Conservation (phyloP, 2,888 invertebrate genomes). For the Hyposoter didymator region DNA sequence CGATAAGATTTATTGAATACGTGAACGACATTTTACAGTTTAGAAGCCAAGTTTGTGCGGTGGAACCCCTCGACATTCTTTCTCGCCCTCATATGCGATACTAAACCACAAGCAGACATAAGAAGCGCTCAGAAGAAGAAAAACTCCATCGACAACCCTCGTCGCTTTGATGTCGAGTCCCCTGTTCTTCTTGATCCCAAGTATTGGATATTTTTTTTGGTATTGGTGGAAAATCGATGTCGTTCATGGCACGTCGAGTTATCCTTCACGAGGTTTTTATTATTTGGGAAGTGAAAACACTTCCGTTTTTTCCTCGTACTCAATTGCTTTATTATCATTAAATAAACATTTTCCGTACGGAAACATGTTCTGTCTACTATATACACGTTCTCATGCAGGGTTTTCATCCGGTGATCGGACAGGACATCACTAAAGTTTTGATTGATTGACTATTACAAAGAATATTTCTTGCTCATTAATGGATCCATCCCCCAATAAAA, state of each 20-base stretch:
- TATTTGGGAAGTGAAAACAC: background rate
- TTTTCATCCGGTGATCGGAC: too few species aligned
- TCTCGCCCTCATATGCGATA: background rate
- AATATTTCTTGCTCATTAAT: background rate
- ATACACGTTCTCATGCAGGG: too few species aligned
- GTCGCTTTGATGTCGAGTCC: conserved; percentile 13
- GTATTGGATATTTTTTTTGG: conserved; percentile 32
- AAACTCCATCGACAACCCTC: conserved; percentile 43
- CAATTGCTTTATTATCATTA: background rate
- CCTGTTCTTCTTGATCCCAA: background rate
- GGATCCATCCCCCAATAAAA: background rate
- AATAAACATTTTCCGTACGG: background rate
- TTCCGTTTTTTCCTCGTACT: background rate
- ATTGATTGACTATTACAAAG: background rate
- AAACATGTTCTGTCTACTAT: background rate
- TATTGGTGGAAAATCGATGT: conserved; percentile 29
- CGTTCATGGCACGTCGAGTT: background rate
- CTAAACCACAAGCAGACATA: conserved; percentile 27
- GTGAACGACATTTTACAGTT: conserved; percentile 62
- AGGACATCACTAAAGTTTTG: background rate
- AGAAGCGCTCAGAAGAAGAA: conserved; percentile 39
- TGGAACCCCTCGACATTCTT: background rate
- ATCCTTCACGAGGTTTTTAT: conserved; percentile 1
- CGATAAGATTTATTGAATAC: conserved; percentile 65
- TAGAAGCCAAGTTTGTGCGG: conserved; percentile 18